Evolutionary conservation across 2,113 vertebrate species (phyloP).

Genomic region (Hepsetus odoe): DNA sequence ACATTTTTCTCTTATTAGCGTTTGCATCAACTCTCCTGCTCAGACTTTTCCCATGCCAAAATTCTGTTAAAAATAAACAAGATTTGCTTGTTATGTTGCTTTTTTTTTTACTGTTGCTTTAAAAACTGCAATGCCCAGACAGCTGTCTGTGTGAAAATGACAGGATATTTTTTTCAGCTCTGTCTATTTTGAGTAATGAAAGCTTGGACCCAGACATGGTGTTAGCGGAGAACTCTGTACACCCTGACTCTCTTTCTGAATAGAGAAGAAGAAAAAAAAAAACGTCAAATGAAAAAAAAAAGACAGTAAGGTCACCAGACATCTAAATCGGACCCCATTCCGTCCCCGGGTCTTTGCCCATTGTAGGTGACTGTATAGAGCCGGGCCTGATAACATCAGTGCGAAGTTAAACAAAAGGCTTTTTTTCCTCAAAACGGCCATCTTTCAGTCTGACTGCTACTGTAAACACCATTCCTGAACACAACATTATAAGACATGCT

Average conservation of each 20-base stretch:
- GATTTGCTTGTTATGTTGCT: background rate
- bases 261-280: slow-evolving; percentile 14
- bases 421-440: slow-evolving; percentile 77
- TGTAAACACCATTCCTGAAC: slow-evolving; percentile 80
- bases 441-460: slow-evolving; percentile 81
- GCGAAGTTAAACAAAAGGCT: slow-evolving; percentile 81
- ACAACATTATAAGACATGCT: slow-evolving; percentile 75
- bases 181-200: slow-evolving; percentile 51
- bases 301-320: slow-evolving; percentile 52
- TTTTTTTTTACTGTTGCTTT: slow-evolving; percentile 12
- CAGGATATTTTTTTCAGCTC: slow-evolving; percentile 9
- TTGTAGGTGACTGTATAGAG: slow-evolving; percentile 56
- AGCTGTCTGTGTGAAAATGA: slow-evolving; percentile 18
- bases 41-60: slow-evolving; percentile 37
- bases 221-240: slow-evolving; percentile 60
- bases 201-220: slow-evolving; percentile 46
- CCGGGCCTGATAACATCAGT: slow-evolving; percentile 69
- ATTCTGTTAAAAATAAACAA: slow-evolving; percentile 33
- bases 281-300: background rate
- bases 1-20: slow-evolving; percentile 44
- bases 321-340: slow-evolving; percentile 57
- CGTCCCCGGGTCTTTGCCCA: slow-evolving; percentile 42
- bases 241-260: slow-evolving; percentile 51
- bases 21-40: slow-evolving; percentile 41
- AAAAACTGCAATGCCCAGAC: slow-evolving; percentile 35